Base-by-base conservation (phyloP, 2,113 vertebrate species). In the Sigmodon hispidus region DNA sequence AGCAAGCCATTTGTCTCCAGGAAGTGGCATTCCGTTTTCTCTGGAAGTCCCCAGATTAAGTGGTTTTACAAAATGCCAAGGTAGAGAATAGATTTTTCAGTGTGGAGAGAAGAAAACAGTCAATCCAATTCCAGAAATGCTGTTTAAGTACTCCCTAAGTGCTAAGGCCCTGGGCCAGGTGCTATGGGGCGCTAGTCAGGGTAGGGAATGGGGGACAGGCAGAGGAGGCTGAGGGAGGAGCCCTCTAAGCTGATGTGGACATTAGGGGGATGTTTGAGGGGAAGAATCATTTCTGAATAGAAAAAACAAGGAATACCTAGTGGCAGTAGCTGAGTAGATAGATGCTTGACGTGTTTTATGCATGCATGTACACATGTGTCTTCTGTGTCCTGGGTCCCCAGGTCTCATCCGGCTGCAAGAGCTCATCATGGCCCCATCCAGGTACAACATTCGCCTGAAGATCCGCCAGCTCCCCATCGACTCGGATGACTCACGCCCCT, bases 401-500 rank as follows among this genome's bases (percentile, higher is more conserved):
- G 99, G 99, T 96, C 99, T 99, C 24, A 99, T 99, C 57, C 98
- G 99, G 94, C 99, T 99, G 93, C 99, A 99, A 97, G 99, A 99
- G 98, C 98, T 99, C 96, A 99, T 99, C 96, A 99, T 99, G 99
- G 99, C 99, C 75, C 99, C 99, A 0, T 99, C 99, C 0, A 98
- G 99, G 95, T 99, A 99, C 98, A 99, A 99, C 97, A 99, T 99
- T 96, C 99, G 99, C 61, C 99, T 99, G 97, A 99, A 99, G 98
- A 99, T 99, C 97, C 99, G 99, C 0, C 99, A 99, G 98, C 99
- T 99, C 10, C 99, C 99, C 19, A 97, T 99, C 0, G 99, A 99
- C 97, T 98, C 98, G 0, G 99, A 99, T 0, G 99, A 99, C 45
- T 98, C 99, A 0, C 98, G 99, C 55, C 99, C 99, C 0, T 98